A percentile compares a stretch with the other conserved stretches of the same genome.
phyloP scores from a whole-genome alignment of 2,888 invertebrate genomes.

The Xestia rhomboidea region DNA sequence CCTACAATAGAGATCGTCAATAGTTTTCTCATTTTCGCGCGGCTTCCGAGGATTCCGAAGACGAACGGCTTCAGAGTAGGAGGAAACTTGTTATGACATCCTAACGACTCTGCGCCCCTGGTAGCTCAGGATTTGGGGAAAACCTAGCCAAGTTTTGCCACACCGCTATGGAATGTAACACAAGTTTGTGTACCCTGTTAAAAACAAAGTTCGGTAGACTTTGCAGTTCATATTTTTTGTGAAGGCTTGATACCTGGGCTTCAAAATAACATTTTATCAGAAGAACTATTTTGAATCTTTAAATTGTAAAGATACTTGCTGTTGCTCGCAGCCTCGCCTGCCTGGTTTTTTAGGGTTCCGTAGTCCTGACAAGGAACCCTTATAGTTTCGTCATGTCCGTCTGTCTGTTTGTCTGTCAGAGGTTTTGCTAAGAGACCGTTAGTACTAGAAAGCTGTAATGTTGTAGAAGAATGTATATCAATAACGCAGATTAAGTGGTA shows the following conservation, averaged over 20 bases:
- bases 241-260: neutral
- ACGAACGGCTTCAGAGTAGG: conserved; percentile 7
- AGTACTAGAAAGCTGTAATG: no score
- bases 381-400: no score
- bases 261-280: no score
- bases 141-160: conserved; percentile 42
- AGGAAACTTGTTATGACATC: conserved; percentile 55
- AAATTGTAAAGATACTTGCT: neutral
- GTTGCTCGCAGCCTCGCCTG: neutral
- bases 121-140: conserved; percentile 43
- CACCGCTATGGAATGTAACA: conserved; percentile 29
- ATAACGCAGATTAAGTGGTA: no score
- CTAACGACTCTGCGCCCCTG: conserved; percentile 49
- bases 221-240: conserved; percentile 11
- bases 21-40: conserved; percentile 50
- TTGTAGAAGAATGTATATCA: no score
- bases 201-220: conserved; percentile 20
- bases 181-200: conserved; percentile 11
- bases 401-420: no score
- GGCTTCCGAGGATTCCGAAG: conserved; percentile 27
- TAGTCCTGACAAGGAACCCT: no score
- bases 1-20: conserved; percentile 23
- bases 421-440: no score
- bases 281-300: neutral
- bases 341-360: no score